A percentile compares a stretch with the other conserved stretches of the same genome.
Conservation (phyloP, 2,888 invertebrate species). For the Deroplatys truncata region DNA sequence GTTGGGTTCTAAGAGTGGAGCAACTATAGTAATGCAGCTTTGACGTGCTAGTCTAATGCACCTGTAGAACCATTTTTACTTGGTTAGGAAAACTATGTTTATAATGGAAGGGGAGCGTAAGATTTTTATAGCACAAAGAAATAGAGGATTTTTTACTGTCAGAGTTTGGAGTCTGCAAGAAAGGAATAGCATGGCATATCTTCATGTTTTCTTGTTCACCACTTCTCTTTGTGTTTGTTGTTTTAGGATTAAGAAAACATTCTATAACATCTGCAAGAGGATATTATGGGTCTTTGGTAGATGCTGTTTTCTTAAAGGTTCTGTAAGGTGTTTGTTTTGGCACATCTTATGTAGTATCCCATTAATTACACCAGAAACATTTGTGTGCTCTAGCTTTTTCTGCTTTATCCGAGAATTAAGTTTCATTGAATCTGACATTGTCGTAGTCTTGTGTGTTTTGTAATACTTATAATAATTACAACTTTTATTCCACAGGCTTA, state of each 20-base stretch:
- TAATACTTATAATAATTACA: too few relatives aligned
- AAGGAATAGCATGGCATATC: background rate
- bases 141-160: background rate
- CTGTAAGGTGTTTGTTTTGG: background rate
- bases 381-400: background rate
- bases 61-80: too few relatives aligned
- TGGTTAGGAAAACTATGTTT: too few relatives aligned
- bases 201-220: background rate
- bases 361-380: background rate
- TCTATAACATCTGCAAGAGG: background rate
- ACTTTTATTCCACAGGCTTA: too few relatives aligned
- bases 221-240: background rate
- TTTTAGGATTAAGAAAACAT: background rate
- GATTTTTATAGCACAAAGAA: background rate
- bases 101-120: too few relatives aligned
- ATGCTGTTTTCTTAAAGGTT: background rate
- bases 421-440: too few relatives aligned
- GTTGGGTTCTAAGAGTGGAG: too few relatives aligned
- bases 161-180: background rate
- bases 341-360: background rate
- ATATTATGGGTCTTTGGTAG: background rate
- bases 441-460: too few relatives aligned
- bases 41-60: too few relatives aligned
- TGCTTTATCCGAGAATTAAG: background rate
- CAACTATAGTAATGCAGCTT: too few relatives aligned